Conservation (phyloP, 2,113 vertebrate species). For the Pelodiscus sinensis region DNA sequence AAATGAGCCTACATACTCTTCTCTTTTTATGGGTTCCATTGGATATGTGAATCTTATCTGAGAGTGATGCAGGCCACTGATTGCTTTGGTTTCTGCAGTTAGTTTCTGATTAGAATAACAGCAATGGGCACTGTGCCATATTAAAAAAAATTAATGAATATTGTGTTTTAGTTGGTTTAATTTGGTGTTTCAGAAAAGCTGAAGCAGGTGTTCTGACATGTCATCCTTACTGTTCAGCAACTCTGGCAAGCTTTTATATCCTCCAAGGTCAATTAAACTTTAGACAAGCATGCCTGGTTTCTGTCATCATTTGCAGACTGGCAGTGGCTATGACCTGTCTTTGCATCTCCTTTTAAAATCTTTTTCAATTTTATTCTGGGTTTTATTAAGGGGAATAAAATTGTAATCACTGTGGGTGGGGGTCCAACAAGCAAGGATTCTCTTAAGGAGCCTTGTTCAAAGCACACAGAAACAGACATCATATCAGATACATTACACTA, state of each 20-base stretch:
- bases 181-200: not conserved
- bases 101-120: not conserved
- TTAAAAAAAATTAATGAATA: not conserved
- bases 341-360: not conserved
- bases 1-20: not conserved
- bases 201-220: not conserved
- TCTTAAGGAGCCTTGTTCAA: rapidly evolving
- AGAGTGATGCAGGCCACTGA: not conserved
- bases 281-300: not conserved
- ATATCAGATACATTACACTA: not conserved
- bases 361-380: not conserved
- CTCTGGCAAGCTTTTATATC: not conserved
- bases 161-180: not conserved
- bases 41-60: not conserved
- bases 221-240: not conserved
- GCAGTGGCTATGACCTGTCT: not conserved
- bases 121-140: not conserved
- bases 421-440: not conserved
- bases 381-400: not conserved
- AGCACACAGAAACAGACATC: not conserved
- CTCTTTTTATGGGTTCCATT: not conserved
- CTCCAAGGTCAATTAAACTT: not conserved
- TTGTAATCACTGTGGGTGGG: not conserved
- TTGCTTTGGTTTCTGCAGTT: not conserved
- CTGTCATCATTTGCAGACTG: not conserved